Evolutionary conservation across 2,888 invertebrate species (phyloP).

Genomic region (Erynnis tages): DNA sequence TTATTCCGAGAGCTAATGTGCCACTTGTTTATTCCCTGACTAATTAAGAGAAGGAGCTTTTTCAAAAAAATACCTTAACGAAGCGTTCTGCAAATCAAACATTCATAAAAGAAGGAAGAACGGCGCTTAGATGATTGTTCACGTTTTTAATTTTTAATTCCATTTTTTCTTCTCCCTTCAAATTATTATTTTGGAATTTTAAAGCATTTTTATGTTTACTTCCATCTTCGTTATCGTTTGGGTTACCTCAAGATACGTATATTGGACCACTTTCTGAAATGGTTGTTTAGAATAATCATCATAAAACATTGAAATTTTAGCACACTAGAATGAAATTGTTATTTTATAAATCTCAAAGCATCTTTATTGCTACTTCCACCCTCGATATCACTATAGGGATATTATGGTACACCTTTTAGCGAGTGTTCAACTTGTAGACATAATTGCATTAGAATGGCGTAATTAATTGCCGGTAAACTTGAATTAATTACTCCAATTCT

Average conservation of each 20-base stretch:
- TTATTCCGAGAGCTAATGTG: slow-evolving; percentile 78
- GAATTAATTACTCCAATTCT: slow-evolving; percentile 27
- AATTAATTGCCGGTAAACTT: slow-evolving; percentile 19
- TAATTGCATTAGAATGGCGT: slow-evolving; percentile 5
- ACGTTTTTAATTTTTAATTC: slow-evolving; percentile 47
- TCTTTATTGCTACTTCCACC: no score
- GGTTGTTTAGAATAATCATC: no score
- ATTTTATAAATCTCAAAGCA: no score
- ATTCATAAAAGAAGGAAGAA: slow-evolving; percentile 61
- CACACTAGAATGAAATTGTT: no score
- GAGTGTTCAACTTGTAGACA: not conserved
- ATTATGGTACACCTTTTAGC: no score
- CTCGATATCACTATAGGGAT: no score
- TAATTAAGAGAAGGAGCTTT: slow-evolving; percentile 77
- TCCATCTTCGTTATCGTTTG: not conserved
- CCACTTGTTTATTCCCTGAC: slow-evolving; percentile 78
- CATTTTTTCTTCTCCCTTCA: slow-evolving; percentile 41
- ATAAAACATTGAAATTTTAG: no score
- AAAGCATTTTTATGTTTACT: not conserved
- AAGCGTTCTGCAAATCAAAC: slow-evolving; percentile 67
- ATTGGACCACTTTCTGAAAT: not conserved
- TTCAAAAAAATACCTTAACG: slow-evolving; percentile 62
- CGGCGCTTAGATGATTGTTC: slow-evolving; percentile 48
- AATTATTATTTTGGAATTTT: slow-evolving; percentile 1
- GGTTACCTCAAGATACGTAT: not conserved